These are phyloP conservation scores for Oreotragus oreotragus DNA, from an alignment of 2,113 vertebrate genomes.

Conservation along the genomic window DNA sequence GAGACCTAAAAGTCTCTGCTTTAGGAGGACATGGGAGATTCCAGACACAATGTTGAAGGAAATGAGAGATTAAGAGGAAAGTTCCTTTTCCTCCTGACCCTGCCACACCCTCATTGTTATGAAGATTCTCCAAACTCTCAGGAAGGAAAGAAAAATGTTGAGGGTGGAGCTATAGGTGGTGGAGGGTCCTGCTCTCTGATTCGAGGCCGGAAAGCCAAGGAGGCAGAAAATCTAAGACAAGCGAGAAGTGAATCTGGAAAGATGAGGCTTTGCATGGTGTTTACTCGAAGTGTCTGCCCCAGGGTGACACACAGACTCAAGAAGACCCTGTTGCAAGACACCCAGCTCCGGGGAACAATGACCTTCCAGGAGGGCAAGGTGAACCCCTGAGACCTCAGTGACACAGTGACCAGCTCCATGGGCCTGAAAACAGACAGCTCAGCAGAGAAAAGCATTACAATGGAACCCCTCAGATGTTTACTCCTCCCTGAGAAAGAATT, in stretches of 20 bases:
- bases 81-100: background rate
- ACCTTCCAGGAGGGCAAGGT: fast-evolving
- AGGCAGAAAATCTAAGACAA: background rate
- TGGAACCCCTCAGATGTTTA: fast-evolving
- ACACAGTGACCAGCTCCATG: background rate
- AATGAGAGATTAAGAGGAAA: background rate
- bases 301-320: background rate
- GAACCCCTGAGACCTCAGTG: background rate
- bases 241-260: fast-evolving
- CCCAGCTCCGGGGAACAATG: fast-evolving
- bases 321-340: fast-evolving
- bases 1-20: background rate
- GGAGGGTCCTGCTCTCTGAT: too few species aligned
- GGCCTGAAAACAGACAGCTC: fast-evolving
- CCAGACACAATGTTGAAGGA: background rate
- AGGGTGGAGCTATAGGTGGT: fast-evolving
- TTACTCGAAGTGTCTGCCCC: fast-evolving
- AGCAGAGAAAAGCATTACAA: fast-evolving
- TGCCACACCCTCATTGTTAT: fast-evolving
- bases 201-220: background rate
- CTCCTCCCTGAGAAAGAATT: background rate
- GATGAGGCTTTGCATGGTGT: fast-evolving
- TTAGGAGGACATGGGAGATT: fast-evolving
- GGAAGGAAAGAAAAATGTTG: background rate
- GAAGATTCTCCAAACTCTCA: background rate